These are phyloP conservation scores for Notocelia uddmanniana DNA, from an alignment of 2,888 invertebrate genomes.

Conservation along the genomic window DNA sequence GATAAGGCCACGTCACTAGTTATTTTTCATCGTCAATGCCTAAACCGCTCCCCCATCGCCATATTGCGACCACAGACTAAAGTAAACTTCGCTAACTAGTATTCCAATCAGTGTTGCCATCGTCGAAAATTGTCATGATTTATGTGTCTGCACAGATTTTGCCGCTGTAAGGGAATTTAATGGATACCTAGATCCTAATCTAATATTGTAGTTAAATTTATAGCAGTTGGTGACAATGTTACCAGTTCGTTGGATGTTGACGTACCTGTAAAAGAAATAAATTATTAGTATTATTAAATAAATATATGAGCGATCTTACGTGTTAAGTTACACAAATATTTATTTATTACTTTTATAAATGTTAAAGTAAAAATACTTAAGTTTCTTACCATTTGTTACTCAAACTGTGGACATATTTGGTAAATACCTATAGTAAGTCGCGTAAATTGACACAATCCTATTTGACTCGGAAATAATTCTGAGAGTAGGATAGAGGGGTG, in stretches of 20 bases:
- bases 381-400: no score
- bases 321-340: no score
- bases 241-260: slow-evolving; percentile 24
- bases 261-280: slow-evolving; percentile 49
- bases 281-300: neutral
- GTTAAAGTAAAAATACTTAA: no score
- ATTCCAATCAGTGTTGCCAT: slow-evolving; percentile 71
- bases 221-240: slow-evolving; percentile 30
- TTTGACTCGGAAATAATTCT: no score
- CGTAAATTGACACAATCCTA: no score
- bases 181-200: slow-evolving; percentile 44
- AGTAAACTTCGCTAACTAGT: slow-evolving; percentile 58
- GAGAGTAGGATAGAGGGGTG: no score
- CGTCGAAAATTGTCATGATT: slow-evolving; percentile 72
- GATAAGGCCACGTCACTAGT: neutral
- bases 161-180: slow-evolving; percentile 49
- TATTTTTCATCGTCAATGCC: neutral
- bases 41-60: slow-evolving; percentile 6
- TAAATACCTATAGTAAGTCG: no score
- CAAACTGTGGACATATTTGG: no score
- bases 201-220: slow-evolving; percentile 41
- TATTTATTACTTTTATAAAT: no score
- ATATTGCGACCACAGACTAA: slow-evolving; percentile 42
- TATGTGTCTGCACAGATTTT: slow-evolving; percentile 74
- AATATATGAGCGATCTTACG: neutral